A percentile compares a stretch with the other conserved stretches of the same genome.
These are phyloP conservation scores for Papilio aristodemus DNA, from an alignment of 1,140 invertebrate species.

Conservation along the genomic window DNA sequence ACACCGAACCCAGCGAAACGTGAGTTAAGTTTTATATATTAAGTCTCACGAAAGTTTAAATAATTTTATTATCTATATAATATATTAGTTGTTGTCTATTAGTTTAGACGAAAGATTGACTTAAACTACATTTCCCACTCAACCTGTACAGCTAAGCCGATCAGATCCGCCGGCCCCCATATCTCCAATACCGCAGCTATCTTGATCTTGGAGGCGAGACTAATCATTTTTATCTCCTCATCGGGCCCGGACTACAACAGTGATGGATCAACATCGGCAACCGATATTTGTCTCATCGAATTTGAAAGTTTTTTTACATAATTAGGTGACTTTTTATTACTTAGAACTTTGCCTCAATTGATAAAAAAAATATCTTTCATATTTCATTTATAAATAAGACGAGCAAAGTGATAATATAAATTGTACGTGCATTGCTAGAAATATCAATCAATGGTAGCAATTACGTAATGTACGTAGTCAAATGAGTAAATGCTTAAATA, in stretches of 20 bases:
- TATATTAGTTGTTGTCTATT: too few species aligned
- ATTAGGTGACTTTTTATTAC: constrained; percentile 35
- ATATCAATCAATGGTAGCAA: too few species aligned
- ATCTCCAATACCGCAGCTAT: constrained; percentile 37
- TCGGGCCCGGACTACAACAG: constrained; percentile 44
- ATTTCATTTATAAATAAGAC: not conserved
- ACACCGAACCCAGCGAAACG: too few species aligned
- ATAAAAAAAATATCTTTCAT: too few species aligned
- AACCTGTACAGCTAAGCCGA: constrained; percentile 40
- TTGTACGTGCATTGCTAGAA: too few species aligned
- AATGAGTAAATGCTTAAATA: too few species aligned
- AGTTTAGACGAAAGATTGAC: not conserved
- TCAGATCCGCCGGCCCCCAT: constrained; percentile 25
- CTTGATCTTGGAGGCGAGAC: constrained; percentile 41
- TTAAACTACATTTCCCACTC: constrained; percentile 7
- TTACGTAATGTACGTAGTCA: too few species aligned
- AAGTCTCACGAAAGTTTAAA: too few species aligned
- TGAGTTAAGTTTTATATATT: too few species aligned
- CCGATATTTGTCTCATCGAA: constrained; percentile 36
- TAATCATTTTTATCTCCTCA: constrained; percentile 38
- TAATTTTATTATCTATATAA: too few species aligned
- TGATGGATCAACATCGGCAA: constrained; percentile 52
- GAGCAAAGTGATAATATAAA: not conserved
- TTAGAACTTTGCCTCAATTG: not conserved
- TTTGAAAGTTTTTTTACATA: constrained; percentile 36